Evolutionary conservation across 2,113 vertebrate species (phyloP).

Genomic region (Brachypodius melanocephalos): DNA sequence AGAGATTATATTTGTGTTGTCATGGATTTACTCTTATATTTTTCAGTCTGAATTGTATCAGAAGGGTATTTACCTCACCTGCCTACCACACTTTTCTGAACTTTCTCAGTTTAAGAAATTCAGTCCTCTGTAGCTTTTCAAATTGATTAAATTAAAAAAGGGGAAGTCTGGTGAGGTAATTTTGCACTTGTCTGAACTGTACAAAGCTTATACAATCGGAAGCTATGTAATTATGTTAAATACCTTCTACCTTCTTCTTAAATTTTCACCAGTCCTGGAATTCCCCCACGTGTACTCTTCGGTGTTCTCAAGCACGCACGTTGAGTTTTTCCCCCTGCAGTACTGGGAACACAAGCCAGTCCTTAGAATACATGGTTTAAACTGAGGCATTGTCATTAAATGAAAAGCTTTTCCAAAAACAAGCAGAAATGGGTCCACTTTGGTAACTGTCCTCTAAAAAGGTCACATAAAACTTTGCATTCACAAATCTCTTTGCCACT

Average conservation of each 20-base stretch:
- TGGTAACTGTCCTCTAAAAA: not conserved
- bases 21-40: not conserved
- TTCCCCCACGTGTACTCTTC: not conserved
- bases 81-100: not conserved
- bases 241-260: not conserved
- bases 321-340: not conserved
- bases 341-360: not conserved
- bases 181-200: not conserved
- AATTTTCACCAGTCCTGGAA: not conserved
- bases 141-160: not conserved
- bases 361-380: not conserved
- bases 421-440: not conserved
- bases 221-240: not conserved
- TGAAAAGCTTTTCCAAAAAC: not conserved
- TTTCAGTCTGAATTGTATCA: not conserved
- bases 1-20: constrained; percentile 4
- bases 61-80: not conserved
- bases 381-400: not conserved
- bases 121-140: not conserved
- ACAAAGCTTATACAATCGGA: not conserved
- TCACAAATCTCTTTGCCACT: not conserved
- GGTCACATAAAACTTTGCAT: not conserved
- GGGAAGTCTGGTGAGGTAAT: not conserved
- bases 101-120: not conserved
- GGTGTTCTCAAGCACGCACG: not conserved